Evolutionary conservation across 2,113 vertebrate genomes (phyloP).

Genomic region (Vidua chalybeata): DNA sequence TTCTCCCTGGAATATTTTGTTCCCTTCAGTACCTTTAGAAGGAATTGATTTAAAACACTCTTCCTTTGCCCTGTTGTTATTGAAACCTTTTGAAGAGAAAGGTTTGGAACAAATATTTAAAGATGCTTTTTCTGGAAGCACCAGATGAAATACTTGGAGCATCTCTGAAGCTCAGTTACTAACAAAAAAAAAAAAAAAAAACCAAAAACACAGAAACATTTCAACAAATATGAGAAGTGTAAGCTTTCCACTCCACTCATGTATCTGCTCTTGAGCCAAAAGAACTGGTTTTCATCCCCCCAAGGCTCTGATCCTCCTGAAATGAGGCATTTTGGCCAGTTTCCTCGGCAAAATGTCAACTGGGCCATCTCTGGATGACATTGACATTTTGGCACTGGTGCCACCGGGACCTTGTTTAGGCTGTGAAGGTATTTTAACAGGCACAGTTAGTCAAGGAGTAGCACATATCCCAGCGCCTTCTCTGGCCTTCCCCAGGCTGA

Average conservation of each 20-base stretch:
- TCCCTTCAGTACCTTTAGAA: background rate
- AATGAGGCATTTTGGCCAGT: background rate
- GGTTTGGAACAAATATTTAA: background rate
- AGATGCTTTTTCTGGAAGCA: background rate
- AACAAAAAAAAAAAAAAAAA: background rate
- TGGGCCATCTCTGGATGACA: background rate
- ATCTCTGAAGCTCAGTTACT: background rate
- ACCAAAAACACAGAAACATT: background rate
- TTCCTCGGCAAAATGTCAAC: background rate
- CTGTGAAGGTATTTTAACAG: background rate
- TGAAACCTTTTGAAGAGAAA: background rate
- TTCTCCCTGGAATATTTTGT: background rate
- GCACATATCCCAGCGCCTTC: accelerated
- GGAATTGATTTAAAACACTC: background rate
- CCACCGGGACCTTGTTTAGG: background rate
- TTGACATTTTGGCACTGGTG: background rate
- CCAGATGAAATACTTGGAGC: background rate
- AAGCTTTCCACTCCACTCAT: background rate
- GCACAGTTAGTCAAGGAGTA: background rate
- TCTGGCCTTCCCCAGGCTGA: background rate
- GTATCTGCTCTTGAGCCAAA: background rate
- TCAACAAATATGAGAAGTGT: background rate
- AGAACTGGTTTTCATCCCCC: background rate
- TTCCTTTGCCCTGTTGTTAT: background rate
- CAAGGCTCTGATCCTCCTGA: background rate